phyloP scores from a whole-genome alignment of 1,140 invertebrate species.

The Adoxophyes honmai region DNA sequence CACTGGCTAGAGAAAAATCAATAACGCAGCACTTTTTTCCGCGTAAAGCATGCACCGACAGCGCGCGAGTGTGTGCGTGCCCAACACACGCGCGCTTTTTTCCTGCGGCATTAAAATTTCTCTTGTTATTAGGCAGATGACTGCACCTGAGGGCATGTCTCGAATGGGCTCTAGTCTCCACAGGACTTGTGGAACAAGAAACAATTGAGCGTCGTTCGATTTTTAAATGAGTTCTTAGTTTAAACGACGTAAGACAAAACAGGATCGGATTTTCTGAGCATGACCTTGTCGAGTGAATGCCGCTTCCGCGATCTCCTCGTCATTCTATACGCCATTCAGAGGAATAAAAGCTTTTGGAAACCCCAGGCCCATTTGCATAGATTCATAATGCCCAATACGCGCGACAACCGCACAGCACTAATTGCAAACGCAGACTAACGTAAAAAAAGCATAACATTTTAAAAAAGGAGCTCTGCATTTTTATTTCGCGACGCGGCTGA shows the following conservation, averaged over 20 bases:
- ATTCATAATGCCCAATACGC: slow-evolving; percentile 56
- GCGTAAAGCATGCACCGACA: slow-evolving; percentile 74
- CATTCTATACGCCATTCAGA: slow-evolving; percentile 22
- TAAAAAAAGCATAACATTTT: slow-evolving; percentile 73
- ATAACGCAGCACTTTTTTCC: slow-evolving; percentile 76
- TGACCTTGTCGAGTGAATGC: slow-evolving; percentile 40
- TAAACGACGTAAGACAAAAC: too few species aligned
- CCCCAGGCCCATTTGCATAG: slow-evolving; percentile 55
- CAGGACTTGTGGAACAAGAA: too few species aligned
- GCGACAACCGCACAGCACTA: slow-evolving; percentile 70
- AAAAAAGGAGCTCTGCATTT: slow-evolving; percentile 74
- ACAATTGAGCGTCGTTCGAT: too few species aligned
- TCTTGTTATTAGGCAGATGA: slow-evolving; percentile 51
- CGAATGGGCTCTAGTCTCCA: too few species aligned
- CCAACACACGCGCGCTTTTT: slow-evolving; percentile 56
- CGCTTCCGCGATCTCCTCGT: slow-evolving; percentile 46
- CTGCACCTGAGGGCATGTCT: slow-evolving; percentile 36
- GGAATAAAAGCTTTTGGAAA: slow-evolving; percentile 42
- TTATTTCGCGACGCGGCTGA: slow-evolving; percentile 66
- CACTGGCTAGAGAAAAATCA: slow-evolving; percentile 69
- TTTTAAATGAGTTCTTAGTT: too few species aligned
- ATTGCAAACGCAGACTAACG: slow-evolving; percentile 75
- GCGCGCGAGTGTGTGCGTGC: slow-evolving; percentile 40
- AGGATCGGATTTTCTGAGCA: neutral
- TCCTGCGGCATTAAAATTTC: slow-evolving; percentile 64